These are phyloP conservation scores for Paedocypris sp. DNA, from an alignment of 2,113 vertebrate genomes.

Conservation along the genomic window DNA sequence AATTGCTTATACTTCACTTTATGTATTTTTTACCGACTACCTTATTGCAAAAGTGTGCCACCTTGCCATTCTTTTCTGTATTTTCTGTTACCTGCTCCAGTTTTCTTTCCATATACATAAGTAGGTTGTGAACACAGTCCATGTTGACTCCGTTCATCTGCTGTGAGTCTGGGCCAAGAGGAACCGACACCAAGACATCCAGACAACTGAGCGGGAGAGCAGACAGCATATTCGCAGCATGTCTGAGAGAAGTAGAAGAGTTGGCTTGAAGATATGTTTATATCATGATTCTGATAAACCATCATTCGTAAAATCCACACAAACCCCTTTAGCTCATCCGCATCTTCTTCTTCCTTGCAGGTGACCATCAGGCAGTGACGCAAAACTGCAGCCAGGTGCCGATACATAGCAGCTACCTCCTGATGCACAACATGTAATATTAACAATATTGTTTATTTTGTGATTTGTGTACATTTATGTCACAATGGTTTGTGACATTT, in stretches of 20 bases:
- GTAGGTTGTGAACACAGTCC: constrained; percentile 60
- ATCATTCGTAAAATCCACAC: no score
- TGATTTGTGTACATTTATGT: neutral
- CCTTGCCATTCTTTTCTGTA: no score
- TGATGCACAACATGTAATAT: constrained; percentile 12
- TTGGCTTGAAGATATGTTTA: neutral
- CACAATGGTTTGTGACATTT: no score
- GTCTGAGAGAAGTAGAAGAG: constrained; percentile 39
- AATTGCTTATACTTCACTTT: no score
- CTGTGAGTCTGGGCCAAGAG: constrained; percentile 49
- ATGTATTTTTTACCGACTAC: neutral
- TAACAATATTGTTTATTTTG: neutral
- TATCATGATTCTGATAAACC: no score
- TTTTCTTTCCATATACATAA: constrained; percentile 62
- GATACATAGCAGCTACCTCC: constrained; percentile 60
- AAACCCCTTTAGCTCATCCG: constrained; percentile 63
- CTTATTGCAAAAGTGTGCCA: no score
- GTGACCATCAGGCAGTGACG: constrained; percentile 57
- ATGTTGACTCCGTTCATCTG: constrained; percentile 68
- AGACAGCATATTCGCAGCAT: constrained; percentile 64
- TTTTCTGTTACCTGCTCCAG: constrained; percentile 52
- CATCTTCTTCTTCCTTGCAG: constrained; percentile 47
- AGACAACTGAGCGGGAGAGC: constrained; percentile 65
- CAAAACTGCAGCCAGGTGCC: constrained; percentile 59
- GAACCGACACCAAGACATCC: constrained; percentile 60